These are phyloP conservation scores for Cercocebus atys DNA, from an alignment of 2,113 vertebrate species.

Conservation along the genomic window DNA sequence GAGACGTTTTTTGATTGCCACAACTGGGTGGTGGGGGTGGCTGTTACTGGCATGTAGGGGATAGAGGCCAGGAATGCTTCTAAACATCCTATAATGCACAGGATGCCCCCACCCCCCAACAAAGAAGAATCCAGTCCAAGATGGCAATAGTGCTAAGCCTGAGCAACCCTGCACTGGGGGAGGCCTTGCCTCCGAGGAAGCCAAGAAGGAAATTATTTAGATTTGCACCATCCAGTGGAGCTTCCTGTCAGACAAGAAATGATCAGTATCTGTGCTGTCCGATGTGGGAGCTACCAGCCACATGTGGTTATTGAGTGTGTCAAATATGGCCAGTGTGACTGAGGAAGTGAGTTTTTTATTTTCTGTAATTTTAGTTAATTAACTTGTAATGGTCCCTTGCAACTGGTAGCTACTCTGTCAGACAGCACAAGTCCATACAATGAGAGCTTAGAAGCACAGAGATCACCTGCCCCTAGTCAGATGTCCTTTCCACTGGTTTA, in stretches of 20 bases:
- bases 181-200: neutral
- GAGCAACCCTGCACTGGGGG: neutral
- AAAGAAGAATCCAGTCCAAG: neutral
- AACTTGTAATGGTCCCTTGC: neutral
- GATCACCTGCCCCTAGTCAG: neutral
- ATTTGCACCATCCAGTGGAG: neutral
- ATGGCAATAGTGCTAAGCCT: neutral
- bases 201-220: neutral
- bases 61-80: neutral
- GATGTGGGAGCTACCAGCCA: neutral
- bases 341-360: neutral
- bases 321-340: neutral
- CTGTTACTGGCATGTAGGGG: neutral
- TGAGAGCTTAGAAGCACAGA: neutral
- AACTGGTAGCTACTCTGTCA: neutral
- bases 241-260: neutral
- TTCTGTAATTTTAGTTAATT: conserved; percentile 30
- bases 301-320: neutral
- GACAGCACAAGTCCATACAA: neutral
- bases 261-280: neutral
- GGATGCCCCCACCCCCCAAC: neutral
- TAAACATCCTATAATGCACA: neutral
- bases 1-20: neutral
- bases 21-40: neutral
- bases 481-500: neutral